Evolutionary conservation across 2,113 vertebrate genomes (phyloP), one percentile per base, ranked within the genome.

Genomic region (Australoheros scitulus): DNA sequence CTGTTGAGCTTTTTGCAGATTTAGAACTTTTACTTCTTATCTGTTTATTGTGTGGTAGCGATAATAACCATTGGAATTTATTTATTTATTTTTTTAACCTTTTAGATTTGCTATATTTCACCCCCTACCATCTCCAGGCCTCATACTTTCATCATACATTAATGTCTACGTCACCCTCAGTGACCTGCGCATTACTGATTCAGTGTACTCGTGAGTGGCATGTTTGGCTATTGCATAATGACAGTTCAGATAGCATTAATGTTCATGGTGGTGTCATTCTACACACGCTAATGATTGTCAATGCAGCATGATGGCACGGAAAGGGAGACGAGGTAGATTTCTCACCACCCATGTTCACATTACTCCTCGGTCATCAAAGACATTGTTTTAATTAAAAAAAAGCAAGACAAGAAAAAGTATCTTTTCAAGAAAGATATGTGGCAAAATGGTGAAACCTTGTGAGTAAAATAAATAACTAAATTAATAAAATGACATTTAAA

Each of bases 191-290:
- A 82, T 84, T 81, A 76, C 83, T 41, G 79, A 78, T 60, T 76
- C 56, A 47, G 36, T 64, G 64, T 24, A 58, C 78, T 59, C 77
- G 41, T 56, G 52, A 82, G 70, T 41, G 75, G 55, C 76, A 55
- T 18, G 11, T 50, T 65, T 77, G 61, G 13, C 55, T 61, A 43
- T 81, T 86, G 86, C 83, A 83, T 87, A 87, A 91, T 77, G 61
- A 82, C 61, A 22, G 58, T 11, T 78, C 75, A 72, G 88, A 83
- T 84, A 56, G 79, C 43, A 81, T 87, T 89, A 81, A 76, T 81
- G 88, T 87, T 79, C 76, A 24, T 11, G 2, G 1, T 22, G 76
- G 63, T 82, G 89, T 90, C 80, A 90, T 87, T 80, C 77, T 80
- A 85, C 61, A 88, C 61, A 6, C 64, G 18, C 61, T 78, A 84